phyloP scores from a whole-genome alignment of 2,797 vertebrate genomes.

The Hemibagrus guttatus region DNA sequence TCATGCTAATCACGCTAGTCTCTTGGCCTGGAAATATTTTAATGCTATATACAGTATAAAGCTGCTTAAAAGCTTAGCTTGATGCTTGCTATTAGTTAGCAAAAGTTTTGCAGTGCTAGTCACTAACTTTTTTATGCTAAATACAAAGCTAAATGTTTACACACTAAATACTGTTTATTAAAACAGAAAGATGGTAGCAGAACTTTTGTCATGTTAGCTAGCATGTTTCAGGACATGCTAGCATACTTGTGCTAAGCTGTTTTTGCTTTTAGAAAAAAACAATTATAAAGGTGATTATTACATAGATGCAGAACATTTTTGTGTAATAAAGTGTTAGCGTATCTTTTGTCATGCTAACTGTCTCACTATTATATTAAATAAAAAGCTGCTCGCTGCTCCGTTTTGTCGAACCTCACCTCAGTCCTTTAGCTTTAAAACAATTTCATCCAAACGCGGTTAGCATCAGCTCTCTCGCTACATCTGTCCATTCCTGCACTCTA shows the following conservation, averaged over 20 bases:
- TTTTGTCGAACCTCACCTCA: background rate
- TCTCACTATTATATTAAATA: background rate
- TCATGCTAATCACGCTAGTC: background rate
- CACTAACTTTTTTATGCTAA: background rate
- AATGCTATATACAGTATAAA: background rate
- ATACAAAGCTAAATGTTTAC: background rate
- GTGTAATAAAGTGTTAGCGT: background rate
- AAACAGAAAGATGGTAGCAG: background rate
- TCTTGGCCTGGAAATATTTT: background rate
- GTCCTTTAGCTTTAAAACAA: background rate
- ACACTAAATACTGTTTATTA: background rate
- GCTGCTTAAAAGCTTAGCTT: background rate
- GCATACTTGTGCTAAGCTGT: no score
- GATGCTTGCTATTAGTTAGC: background rate
- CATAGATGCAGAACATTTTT: background rate
- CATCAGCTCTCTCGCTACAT: slow-evolving; percentile 15
- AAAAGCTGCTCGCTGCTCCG: background rate
- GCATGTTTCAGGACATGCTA: background rate
- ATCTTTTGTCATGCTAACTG: no score
- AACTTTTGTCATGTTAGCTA: background rate
- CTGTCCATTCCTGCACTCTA: slow-evolving; percentile 56
- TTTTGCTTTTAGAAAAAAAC: background rate
- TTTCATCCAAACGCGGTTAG: background rate
- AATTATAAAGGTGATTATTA: background rate
- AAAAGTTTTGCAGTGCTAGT: background rate